Base-by-base conservation (phyloP, 2,113 vertebrate genomes). In the Scomber japonicus region DNA sequence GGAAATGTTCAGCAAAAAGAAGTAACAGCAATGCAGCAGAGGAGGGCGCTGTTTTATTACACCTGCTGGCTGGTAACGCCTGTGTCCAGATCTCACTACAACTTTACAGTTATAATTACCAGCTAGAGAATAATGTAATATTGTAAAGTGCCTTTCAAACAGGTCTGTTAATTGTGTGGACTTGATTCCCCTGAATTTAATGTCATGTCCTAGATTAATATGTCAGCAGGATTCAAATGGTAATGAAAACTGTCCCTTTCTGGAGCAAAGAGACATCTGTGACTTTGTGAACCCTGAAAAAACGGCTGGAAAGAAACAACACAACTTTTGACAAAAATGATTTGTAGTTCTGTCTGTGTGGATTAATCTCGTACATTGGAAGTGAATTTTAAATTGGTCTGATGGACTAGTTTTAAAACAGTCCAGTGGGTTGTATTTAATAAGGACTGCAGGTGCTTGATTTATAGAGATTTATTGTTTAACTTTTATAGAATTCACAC, bases 211-310 rank as follows among this genome's bases (percentile, higher is more conserved):
- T 76, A 50, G 64, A 80, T 83, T 79, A 66, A 69, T 59, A 48
- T 75, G 46, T 60, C 30, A 69, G 19, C 60, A 31, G 45, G 61
- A 78, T 74, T 85, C 50, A 78, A 53, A 69, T 44, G 6, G 46
- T 75, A 46, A 66, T 35, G 72, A 71, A 75, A 71, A 24, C 5
- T 46, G 35, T 57, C 56, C 44, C 21, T 61, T 68, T 80, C 5
- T 50, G 40, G 60, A 73, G 50, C 61, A 77, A 63, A 76, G 69
- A 54, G 44, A 83, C 82, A 83, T 89, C 81, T 84, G 84, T 81
- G 85, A 81, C 79, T 85, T 68, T 64, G 13, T 85, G 61, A 86
- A 77, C 68, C 65, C 2, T 13, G 3, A 14, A 56, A 67, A 73
- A 71, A 75, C 24, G 12, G 30, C 50, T 27, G 49, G 13, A 55